Percentiles rank a stretch among this genome's conserved stretches.
Conservation (phyloP, 2,888 invertebrate genomes). For the Seira sanloemensis region DNA sequence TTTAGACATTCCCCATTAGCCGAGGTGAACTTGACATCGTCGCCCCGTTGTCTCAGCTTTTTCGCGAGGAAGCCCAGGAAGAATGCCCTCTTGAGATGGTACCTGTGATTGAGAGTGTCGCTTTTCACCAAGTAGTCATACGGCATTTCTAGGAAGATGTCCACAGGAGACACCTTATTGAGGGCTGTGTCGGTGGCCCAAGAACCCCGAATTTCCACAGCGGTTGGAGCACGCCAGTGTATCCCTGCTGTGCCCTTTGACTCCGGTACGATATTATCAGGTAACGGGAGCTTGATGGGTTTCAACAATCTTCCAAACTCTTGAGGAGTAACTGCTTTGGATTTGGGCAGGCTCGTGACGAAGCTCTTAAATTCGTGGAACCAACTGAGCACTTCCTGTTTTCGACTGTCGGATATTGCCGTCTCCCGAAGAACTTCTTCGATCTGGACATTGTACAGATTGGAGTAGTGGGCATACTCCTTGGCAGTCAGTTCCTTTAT, state of each 20-base stretch:
- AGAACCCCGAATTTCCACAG: constrained; percentile 63
- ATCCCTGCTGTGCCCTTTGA: constrained; percentile 20
- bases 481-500: constrained; percentile 58
- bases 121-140: constrained; percentile 83
- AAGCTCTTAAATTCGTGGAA: constrained; percentile 49
- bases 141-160: constrained; percentile 87
- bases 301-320: constrained; percentile 40
- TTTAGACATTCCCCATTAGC: constrained; percentile 78
- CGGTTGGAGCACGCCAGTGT: constrained; percentile 60
- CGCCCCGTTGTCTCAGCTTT: constrained; percentile 78
- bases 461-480: constrained; percentile 58
- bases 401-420: constrained; percentile 31
- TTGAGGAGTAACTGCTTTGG: constrained; percentile 1
- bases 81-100: constrained; percentile 85
- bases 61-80: constrained; percentile 85
- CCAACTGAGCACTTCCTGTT: constrained; percentile 58
- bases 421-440: constrained; percentile 67
- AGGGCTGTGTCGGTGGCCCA: constrained; percentile 61
- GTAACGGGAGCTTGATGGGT: constrained; percentile 55
- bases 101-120: constrained; percentile 89
- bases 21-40: constrained; percentile 77
- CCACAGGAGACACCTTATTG: constrained; percentile 76
- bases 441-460: constrained; percentile 68
- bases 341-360: constrained; percentile 5
- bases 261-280: constrained; percentile 26